Conservation (phyloP, 2,797 vertebrate species). For the Chloroceryle inda region DNA sequence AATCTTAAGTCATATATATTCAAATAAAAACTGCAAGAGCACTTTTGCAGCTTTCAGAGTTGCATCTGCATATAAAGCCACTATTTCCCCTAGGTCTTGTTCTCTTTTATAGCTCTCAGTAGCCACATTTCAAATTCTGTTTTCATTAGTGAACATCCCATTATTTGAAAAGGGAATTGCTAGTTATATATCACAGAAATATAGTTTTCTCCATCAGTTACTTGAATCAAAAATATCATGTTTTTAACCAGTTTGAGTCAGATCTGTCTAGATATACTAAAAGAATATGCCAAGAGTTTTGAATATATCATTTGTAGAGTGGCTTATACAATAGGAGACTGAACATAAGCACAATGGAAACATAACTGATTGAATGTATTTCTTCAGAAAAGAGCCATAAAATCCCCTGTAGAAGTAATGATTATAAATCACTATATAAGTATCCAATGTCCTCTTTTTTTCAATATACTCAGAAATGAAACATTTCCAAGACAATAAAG, state of each 20-base stretch:
- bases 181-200: not conserved
- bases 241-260: not conserved
- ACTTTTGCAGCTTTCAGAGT: not conserved
- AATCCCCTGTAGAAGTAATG: not conserved
- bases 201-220: not conserved
- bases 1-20: not conserved
- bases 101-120: slow-evolving; percentile 23
- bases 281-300: not conserved
- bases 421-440: slow-evolving; percentile 12
- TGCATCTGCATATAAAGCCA: slow-evolving; percentile 10
- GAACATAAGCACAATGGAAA: not conserved
- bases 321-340: not conserved
- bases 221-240: not conserved
- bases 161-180: slow-evolving; percentile 22
- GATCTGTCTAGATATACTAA: not conserved
- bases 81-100: not conserved
- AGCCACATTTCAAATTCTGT: slow-evolving; percentile 18
- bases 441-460: not conserved
- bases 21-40: not conserved
- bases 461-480: not conserved
- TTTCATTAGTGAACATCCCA: slow-evolving; percentile 26
- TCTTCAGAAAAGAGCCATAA: slow-evolving; percentile 32
- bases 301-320: not conserved
- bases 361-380: not conserved
- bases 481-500: slow-evolving; percentile 1